Conservation (phyloP, 2,113 vertebrate species). For the Sterrhoptilus dennistouni region DNA sequence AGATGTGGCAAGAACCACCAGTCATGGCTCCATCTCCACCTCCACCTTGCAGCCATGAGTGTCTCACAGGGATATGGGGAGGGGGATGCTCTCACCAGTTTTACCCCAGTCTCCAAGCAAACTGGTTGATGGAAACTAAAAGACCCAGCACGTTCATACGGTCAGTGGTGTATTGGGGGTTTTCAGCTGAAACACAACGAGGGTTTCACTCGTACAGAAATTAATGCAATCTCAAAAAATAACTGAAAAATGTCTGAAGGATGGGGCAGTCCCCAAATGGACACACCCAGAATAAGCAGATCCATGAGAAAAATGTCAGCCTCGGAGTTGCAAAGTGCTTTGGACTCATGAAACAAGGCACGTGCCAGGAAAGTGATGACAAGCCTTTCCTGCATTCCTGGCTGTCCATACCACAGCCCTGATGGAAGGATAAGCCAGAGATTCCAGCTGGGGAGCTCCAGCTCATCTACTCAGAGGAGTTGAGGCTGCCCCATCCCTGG, state of each 20-base stretch:
- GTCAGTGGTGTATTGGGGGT: rapidly evolving
- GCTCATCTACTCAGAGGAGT: not conserved
- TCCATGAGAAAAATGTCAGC: not conserved
- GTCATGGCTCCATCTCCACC: not conserved
- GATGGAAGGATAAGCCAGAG: not conserved
- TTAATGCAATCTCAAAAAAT: not conserved
- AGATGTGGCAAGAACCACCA: not conserved
- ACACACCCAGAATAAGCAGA: not conserved
- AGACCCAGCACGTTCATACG: not conserved
- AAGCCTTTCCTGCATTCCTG: not conserved
- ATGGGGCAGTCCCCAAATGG: not conserved
- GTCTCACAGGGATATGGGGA: rapidly evolving
- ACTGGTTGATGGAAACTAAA: not conserved
- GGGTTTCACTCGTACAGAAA: not conserved
- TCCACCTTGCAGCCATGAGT: not conserved
- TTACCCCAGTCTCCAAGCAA: not conserved
- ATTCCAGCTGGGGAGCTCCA: not conserved
- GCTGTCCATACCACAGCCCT: not conserved
- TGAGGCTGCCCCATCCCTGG: not conserved
- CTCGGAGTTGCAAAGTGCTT: not conserved
- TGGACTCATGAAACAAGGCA: not conserved
- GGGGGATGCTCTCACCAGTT: not conserved
- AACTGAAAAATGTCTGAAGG: not conserved
- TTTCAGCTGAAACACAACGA: not conserved
- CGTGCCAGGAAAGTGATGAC: not conserved